Conservation (phyloP, 2,797 vertebrate species). For the Enteromius treurensis region DNA sequence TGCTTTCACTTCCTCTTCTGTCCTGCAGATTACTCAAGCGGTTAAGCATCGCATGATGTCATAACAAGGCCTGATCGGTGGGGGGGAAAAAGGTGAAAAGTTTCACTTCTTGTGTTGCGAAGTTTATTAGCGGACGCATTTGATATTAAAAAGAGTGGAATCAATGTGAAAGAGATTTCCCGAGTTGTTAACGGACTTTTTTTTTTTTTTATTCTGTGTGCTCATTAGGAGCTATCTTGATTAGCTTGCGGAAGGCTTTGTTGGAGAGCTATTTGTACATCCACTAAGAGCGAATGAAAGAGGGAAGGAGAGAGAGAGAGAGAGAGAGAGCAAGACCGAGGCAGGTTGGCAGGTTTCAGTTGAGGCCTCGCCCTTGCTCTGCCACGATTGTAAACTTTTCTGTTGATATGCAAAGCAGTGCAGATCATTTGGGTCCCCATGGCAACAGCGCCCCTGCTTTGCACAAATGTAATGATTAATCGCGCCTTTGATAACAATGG, state of each 20-base stretch:
- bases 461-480: slow-evolving; percentile 76
- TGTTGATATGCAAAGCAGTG: slow-evolving; percentile 77
- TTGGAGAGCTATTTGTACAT: slow-evolving; percentile 58
- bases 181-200: slow-evolving; percentile 36
- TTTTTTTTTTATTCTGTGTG: slow-evolving; percentile 3
- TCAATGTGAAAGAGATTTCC: slow-evolving; percentile 36
- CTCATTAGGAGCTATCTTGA: slow-evolving; percentile 56
- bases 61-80: slow-evolving; percentile 34
- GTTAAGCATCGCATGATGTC: slow-evolving; percentile 49
- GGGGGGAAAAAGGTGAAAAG: slow-evolving; percentile 6
- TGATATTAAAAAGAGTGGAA: slow-evolving; percentile 42
- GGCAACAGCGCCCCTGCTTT: slow-evolving; percentile 70
- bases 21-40: slow-evolving; percentile 30
- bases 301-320: slow-evolving; percentile 49
- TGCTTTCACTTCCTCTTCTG: slow-evolving; percentile 18
- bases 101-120: slow-evolving; percentile 8
- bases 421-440: slow-evolving; percentile 71
- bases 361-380: slow-evolving; percentile 53
- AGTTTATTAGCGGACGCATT: slow-evolving; percentile 42
- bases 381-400: slow-evolving; percentile 71
- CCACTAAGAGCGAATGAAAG: slow-evolving; percentile 55
- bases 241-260: slow-evolving; percentile 40
- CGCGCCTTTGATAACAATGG: slow-evolving; percentile 69
- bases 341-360: slow-evolving; percentile 55
- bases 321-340: slow-evolving; percentile 43